A percentile compares a stretch with the other conserved stretches of the same genome.
phyloP scores from a whole-genome alignment of 2,113 vertebrate species.

The Stercorarius parasiticus region DNA sequence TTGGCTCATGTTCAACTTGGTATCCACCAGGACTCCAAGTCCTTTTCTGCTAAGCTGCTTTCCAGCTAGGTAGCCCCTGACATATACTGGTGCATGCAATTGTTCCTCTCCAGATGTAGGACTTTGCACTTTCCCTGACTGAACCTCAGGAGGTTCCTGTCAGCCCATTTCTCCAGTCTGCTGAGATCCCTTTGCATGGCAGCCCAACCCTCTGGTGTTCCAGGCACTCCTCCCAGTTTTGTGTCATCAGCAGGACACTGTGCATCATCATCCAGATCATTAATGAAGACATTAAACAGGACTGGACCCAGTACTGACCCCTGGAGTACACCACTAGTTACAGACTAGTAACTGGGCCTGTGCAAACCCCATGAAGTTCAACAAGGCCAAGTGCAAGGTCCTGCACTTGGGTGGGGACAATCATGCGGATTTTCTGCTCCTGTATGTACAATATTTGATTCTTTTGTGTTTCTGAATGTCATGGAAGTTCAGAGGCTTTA shows the following conservation, averaged over 20 bases:
- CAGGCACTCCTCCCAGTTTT: neutral
- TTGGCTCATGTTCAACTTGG: neutral
- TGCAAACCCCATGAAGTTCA: too few relatives aligned
- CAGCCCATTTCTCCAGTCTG: neutral
- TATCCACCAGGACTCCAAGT: neutral
- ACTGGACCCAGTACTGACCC: neutral
- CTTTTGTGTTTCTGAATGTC: neutral
- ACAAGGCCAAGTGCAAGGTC: too few relatives aligned
- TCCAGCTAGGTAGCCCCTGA: neutral
- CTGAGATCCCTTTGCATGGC: neutral
- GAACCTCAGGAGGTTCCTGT: neutral
- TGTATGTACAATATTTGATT: neutral
- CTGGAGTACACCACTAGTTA: neutral
- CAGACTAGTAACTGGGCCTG: neutral
- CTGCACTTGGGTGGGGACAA: too few relatives aligned
- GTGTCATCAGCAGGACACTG: neutral
- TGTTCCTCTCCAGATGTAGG: neutral
- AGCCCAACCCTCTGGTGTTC: neutral
- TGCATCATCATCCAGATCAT: neutral
- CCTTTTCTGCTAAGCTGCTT: neutral
- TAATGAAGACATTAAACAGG: neutral
- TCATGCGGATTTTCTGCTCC: neutral
- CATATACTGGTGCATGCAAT: neutral
- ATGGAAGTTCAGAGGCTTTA: neutral
- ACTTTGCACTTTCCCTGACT: neutral